phyloP scores from a whole-genome alignment of 2,113 vertebrate genomes.

The Aythya baeri region DNA sequence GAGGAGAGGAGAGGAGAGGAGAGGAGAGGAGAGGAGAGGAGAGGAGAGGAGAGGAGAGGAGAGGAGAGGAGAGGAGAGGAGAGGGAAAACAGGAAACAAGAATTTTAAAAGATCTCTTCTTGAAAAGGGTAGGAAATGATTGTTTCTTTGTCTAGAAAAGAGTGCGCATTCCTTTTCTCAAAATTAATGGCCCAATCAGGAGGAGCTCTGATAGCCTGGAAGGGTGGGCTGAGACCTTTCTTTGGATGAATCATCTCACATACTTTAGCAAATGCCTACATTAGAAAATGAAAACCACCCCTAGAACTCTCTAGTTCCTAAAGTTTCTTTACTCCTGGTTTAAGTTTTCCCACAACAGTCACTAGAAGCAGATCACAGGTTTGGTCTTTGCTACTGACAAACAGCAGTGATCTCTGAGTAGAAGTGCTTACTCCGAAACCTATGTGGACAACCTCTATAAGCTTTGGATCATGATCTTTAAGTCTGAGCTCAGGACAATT shows the following conservation, averaged over 20 bases:
- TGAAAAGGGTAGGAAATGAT: background rate
- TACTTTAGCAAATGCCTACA: background rate
- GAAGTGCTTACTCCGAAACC: background rate
- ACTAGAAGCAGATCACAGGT: background rate
- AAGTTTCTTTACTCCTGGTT: background rate
- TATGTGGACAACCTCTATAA: background rate
- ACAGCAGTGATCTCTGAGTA: background rate
- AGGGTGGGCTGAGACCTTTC: background rate
- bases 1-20: no score
- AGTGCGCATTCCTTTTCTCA: background rate
- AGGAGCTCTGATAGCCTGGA: background rate
- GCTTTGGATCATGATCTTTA: background rate
- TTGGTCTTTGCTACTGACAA: background rate
- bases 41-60: no score
- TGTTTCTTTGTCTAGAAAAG: background rate
- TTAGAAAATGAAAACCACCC: conserved; percentile 32
- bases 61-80: background rate
- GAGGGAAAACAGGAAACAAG: background rate
- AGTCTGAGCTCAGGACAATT: background rate
- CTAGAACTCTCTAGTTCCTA: background rate
- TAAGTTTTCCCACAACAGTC: background rate
- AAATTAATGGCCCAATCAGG: background rate
- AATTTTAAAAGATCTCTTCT: background rate
- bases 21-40: no score
- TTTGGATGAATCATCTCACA: background rate